Evolutionary conservation across 2,113 vertebrate genomes (phyloP).

Genomic region (Oryzias curvinotus): DNA sequence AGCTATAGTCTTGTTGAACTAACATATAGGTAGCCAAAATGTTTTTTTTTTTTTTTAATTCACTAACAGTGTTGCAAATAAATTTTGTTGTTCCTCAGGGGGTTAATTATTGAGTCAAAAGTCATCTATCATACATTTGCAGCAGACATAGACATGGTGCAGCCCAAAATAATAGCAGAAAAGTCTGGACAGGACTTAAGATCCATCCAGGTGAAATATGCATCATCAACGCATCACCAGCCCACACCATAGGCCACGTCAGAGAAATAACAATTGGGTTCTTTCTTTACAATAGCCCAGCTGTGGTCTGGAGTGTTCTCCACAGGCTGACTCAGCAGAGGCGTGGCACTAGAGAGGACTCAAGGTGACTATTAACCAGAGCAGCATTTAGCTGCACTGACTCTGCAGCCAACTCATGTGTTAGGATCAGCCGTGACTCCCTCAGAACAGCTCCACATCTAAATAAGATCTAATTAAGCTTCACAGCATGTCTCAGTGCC

Average conservation of each 20-base stretch:
- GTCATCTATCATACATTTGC: too few species aligned
- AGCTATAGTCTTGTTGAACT: too few species aligned
- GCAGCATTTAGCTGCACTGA: constrained; percentile 25
- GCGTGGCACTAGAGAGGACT: constrained; percentile 31
- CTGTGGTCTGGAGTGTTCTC: constrained; percentile 22
- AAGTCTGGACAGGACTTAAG: constrained; percentile 43
- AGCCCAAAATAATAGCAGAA: not conserved
- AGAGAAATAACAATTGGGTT: constrained; percentile 46
- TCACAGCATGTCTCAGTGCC: constrained; percentile 20
- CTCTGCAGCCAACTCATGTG: constrained; percentile 29
- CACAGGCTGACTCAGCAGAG: constrained; percentile 41
- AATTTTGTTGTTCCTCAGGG: too few species aligned
- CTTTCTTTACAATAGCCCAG: constrained; percentile 51
- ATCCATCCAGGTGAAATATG: constrained; percentile 50
- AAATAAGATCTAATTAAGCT: constrained; percentile 70
- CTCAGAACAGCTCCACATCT: constrained; percentile 73
- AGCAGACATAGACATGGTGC: not conserved
- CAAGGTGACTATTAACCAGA: constrained; percentile 19
- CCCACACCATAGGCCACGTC: constrained; percentile 39
- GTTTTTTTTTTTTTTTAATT: too few species aligned
- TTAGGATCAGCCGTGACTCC: constrained; percentile 63
- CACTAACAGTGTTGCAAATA: too few species aligned
- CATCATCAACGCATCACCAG: constrained; percentile 26
- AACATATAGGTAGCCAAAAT: too few species aligned
- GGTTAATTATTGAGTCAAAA: too few species aligned